A percentile compares a stretch with the other conserved stretches of the same genome.
These are phyloP conservation scores for Coleophora flavipennella DNA, from an alignment of 2,888 invertebrate species.

Conservation along the genomic window DNA sequence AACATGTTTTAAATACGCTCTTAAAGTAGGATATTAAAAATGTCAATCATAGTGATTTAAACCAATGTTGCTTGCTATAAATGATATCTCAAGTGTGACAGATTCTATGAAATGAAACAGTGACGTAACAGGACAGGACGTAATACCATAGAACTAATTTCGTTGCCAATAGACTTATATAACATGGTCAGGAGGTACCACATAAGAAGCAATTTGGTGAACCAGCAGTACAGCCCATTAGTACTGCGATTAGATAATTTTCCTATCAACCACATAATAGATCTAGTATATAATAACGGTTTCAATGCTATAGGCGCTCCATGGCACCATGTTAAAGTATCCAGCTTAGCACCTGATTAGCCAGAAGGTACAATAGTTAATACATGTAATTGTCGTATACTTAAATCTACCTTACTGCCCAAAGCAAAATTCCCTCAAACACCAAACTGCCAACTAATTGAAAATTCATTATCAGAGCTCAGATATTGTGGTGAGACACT, in stretches of 20 bases:
- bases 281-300: not conserved
- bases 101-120: too few relatives aligned
- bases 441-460: too few relatives aligned
- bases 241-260: slow-evolving; percentile 2
- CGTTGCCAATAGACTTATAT: slow-evolving; percentile 1
- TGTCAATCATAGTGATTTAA: too few relatives aligned
- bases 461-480: too few relatives aligned
- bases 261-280: not conserved
- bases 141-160: not conserved
- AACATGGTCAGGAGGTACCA: not conserved
- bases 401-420: too few relatives aligned
- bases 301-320: slow-evolving; percentile 1
- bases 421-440: too few relatives aligned
- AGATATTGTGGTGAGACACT: too few relatives aligned
- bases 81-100: not conserved
- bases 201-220: not conserved
- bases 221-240: not conserved
- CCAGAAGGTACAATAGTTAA: not conserved
- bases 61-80: too few relatives aligned
- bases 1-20: too few relatives aligned
- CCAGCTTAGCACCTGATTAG: slow-evolving; percentile 1
- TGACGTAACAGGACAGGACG: too few relatives aligned
- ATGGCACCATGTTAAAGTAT: not conserved
- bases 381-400: too few relatives aligned
- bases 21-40: too few relatives aligned